Percentiles rank a stretch among this genome's conserved stretches.
Evolutionary conservation across 2,113 vertebrate species (phyloP).

Genomic region (Aegotheles bennettii): DNA sequence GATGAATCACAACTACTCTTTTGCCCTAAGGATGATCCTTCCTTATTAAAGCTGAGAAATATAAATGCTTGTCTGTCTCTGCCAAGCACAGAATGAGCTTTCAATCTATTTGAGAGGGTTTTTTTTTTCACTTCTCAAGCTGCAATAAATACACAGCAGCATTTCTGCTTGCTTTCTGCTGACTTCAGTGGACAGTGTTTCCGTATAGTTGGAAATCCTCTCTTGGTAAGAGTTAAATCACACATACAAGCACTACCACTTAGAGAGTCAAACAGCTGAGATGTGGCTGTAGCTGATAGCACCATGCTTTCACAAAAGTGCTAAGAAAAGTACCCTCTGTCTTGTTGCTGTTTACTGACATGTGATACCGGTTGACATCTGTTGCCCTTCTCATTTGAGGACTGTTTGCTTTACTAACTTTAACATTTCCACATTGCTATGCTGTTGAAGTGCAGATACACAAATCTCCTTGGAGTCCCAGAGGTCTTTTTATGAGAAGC

Average conservation of each 20-base stretch:
- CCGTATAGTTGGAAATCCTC: not conserved
- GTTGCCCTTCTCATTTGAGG: constrained; percentile 70
- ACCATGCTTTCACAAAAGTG: constrained; percentile 41
- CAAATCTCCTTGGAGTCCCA: constrained; percentile 49
- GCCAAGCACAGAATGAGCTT: constrained; percentile 38
- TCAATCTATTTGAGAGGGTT: not conserved
- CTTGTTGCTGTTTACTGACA: constrained; percentile 68
- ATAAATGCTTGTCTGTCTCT: constrained; percentile 41
- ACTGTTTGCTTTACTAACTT: constrained; percentile 63
- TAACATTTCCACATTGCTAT: constrained; percentile 65
- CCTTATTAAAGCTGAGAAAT: constrained; percentile 39
- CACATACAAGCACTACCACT: not conserved
- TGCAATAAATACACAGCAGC: not conserved
- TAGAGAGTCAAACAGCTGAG: constrained; percentile 23
- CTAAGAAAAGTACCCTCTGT: constrained; percentile 55
- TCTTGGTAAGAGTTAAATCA: not conserved
- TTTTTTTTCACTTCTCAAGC: constrained; percentile 4
- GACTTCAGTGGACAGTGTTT: not conserved
- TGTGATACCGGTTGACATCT: constrained; percentile 70
- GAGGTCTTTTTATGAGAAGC: constrained; percentile 40
- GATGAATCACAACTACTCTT: constrained; percentile 52
- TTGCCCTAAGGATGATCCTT: constrained; percentile 46
- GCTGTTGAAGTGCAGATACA: constrained; percentile 50
- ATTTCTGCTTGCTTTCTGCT: constrained; percentile 17
- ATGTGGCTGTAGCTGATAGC: not conserved